Percentiles rank a stretch among this genome's conserved stretches.
Conservation (phyloP, 2,888 invertebrate genomes). For the Cryptops parisi region DNA sequence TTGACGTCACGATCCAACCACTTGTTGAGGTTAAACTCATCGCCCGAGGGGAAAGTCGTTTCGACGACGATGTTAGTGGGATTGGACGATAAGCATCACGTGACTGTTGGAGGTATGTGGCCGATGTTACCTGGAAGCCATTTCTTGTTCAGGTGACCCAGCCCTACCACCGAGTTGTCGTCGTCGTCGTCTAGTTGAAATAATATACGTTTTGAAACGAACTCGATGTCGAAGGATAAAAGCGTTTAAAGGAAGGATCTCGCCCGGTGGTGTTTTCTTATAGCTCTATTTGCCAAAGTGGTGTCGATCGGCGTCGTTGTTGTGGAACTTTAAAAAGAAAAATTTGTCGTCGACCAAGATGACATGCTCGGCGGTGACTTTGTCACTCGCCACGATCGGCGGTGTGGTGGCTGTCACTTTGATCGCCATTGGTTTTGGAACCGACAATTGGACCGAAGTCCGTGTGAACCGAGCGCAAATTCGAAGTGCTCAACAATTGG, state of each 20-base stretch:
- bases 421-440: constrained; percentile 84
- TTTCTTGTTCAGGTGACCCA: background rate
- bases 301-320: background rate
- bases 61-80: too few relatives aligned
- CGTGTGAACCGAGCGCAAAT: constrained; percentile 79
- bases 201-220: too few relatives aligned
- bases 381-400: constrained; percentile 88
- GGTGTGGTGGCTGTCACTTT: constrained; percentile 87
- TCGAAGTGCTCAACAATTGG: constrained; percentile 33
- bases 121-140: background rate
- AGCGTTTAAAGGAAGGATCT: background rate
- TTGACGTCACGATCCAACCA: too few relatives aligned
- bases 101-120: constrained; percentile 5
- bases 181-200: too few relatives aligned
- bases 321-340: background rate
- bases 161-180: too few relatives aligned
- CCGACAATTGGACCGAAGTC: constrained; percentile 92
- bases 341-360: constrained; percentile 15
- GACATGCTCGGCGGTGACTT: constrained; percentile 54
- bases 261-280: background rate
- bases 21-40: too few relatives aligned
- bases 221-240: background rate
- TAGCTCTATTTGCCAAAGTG: too few relatives aligned
- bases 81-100: background rate
- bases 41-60: too few relatives aligned